A percentile compares a stretch with the other conserved stretches of the same genome.
Conservation (phyloP, 2,888 invertebrate species). For the Ormia ochracea region DNA sequence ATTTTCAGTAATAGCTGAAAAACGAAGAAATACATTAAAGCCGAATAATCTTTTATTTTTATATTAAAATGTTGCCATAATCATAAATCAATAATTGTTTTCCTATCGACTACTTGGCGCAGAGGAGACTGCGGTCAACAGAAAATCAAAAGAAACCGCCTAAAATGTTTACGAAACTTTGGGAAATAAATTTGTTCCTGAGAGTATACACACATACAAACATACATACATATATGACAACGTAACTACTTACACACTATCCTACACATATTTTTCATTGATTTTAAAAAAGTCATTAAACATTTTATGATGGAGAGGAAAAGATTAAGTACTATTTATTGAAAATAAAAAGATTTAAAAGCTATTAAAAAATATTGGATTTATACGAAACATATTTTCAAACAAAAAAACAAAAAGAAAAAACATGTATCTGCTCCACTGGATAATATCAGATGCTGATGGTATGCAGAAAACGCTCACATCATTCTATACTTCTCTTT, state of each 20-base stretch:
- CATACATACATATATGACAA: not conserved
- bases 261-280: not conserved
- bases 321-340: not conserved
- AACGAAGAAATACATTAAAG: not conserved
- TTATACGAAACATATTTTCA: not conserved
- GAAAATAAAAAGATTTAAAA: not conserved
- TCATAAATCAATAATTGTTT: slow-evolving; percentile 17
- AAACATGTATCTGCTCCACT: too few relatives aligned
- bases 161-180: not conserved
- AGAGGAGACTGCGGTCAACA: slow-evolving; percentile 22
- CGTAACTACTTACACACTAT: not conserved
- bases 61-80: not conserved
- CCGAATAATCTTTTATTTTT: not conserved
- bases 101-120: slow-evolving; percentile 1
- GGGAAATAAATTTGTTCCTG: not conserved
- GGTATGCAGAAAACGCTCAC: too few relatives aligned
- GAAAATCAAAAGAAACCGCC: slow-evolving; percentile 36
- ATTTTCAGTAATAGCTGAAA: too few relatives aligned
- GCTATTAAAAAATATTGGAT: not conserved
- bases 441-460: too few relatives aligned
- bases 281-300: slow-evolving; percentile 12
- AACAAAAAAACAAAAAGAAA: too few relatives aligned
- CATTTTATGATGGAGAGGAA: not conserved
- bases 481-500: too few relatives aligned
- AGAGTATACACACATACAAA: not conserved